Evolutionary conservation across 2,797 vertebrate species (phyloP), one percentile per base, ranked within the genome.

Genomic region (Benthosema pterotum): DNA sequence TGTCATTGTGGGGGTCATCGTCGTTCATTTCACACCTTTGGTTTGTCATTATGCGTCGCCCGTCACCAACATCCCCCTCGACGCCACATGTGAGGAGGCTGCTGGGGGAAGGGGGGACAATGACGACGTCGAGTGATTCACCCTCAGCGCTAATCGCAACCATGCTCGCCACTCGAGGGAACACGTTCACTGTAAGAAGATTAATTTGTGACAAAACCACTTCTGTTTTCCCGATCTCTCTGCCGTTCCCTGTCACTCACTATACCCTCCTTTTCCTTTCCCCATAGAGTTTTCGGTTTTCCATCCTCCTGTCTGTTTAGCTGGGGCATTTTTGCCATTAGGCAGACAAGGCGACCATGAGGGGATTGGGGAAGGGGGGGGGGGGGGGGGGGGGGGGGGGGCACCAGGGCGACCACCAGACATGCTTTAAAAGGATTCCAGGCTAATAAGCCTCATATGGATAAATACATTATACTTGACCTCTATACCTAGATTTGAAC

Each of bases 1-100:
- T 75, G 72, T 80, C 83, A 82, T 75, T 65, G 53, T 7, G 72
- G 83, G 72, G 83, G 82, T 87, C 86, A 83, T 86, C 32, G 13
- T 13, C 77, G 76, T 69, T 77, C 76, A 51, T 77, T 86, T 80
- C 60, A 60, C 79, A 63, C 63, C 9, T 84, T 65, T 78, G 60
- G 54, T 69, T 74, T 59, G 49, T 25, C 57, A 67, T 79, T 74
- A 75, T 67, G 64, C 45, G 71, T 51, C n/a, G 72, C 71, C 79
- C 75, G 75, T 77, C 84, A 74, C 43, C 77, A 80, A 79, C 77
- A 81, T 79, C 84, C 78, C 32, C 65, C 77, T 72, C 71, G 38
- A 9, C 50, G 72, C 67, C 43, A 78, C 78, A 74, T 71, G 54
- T 42, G 52, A n/a, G n/a, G n/a, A n/a, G n/a, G n/a, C n/a, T n/a